Conservation (phyloP, 2,113 vertebrate species). For the Psammodynastes pulverulentus region DNA sequence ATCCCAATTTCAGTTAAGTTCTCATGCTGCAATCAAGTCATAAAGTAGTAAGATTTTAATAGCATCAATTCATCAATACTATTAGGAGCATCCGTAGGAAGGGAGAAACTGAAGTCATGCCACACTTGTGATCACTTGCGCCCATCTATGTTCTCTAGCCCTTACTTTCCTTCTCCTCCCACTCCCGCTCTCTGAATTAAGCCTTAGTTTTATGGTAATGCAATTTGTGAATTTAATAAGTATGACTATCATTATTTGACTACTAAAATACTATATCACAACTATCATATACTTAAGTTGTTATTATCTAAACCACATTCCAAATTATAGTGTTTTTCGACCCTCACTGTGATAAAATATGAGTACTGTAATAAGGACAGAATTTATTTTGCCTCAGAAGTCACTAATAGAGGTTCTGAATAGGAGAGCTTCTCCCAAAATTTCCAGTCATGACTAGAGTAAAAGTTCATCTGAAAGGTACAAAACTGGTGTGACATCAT, state of each 20-base stretch:
- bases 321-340: background rate
- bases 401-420: background rate
- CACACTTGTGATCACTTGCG: background rate
- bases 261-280: background rate
- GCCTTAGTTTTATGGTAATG: background rate
- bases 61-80: background rate
- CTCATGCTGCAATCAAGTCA: background rate
- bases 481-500: background rate
- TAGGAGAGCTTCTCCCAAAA: background rate
- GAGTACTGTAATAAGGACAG: background rate
- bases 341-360: background rate
- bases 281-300: background rate
- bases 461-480: background rate
- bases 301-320: background rate
- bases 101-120: background rate
- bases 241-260: background rate
- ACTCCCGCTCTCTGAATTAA: background rate
- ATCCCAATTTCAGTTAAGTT: background rate
- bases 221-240: background rate
- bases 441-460: background rate
- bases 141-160: background rate
- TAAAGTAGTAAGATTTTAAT: background rate
- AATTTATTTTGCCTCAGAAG: background rate
- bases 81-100: background rate
- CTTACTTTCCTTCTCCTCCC: background rate